Conservation (phyloP, 2,113 vertebrate genomes). For the Epinephelus lanceolatus region DNA sequence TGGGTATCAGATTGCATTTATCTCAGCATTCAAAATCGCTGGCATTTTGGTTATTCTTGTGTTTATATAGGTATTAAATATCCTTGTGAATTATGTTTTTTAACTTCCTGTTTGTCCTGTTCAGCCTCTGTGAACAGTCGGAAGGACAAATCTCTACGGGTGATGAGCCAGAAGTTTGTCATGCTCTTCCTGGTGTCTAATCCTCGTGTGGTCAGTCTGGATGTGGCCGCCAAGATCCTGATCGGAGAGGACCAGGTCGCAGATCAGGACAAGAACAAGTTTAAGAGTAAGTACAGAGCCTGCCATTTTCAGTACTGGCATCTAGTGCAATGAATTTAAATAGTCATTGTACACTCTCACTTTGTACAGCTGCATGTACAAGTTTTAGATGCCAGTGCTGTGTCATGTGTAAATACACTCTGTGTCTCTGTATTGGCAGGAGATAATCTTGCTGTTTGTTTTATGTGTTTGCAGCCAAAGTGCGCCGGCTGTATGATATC, state of each 20-base stretch:
- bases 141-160: conserved; percentile 96
- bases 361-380: not conserved
- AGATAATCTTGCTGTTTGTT: not conserved
- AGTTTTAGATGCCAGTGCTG: not conserved
- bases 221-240: conserved; percentile 95
- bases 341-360: too few relatives aligned
- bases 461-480: conserved; percentile 89
- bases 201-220: conserved; percentile 93
- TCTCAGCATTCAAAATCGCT: not conserved
- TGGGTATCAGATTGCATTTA: not conserved
- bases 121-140: conserved; percentile 93
- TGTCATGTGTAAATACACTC: not conserved
- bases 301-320: too few relatives aligned
- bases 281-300: conserved; percentile 92
- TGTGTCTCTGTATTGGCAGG: not conserved
- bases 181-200: conserved; percentile 96
- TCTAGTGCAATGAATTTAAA: not conserved
- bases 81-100: not conserved
- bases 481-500: conserved; percentile 95
- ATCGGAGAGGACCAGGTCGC: conserved; percentile 94
- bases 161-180: conserved; percentile 99
- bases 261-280: conserved; percentile 95
- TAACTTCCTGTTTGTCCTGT: conserved; percentile 27
- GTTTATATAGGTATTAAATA: too few relatives aligned
- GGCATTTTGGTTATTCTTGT: not conserved